Percentiles rank a stretch among this genome's conserved stretches.
These are phyloP conservation scores for Axinella damicornis DNA, from an alignment of 37 sponge, comb jelly and placozoan species.

Conservation along the genomic window DNA sequence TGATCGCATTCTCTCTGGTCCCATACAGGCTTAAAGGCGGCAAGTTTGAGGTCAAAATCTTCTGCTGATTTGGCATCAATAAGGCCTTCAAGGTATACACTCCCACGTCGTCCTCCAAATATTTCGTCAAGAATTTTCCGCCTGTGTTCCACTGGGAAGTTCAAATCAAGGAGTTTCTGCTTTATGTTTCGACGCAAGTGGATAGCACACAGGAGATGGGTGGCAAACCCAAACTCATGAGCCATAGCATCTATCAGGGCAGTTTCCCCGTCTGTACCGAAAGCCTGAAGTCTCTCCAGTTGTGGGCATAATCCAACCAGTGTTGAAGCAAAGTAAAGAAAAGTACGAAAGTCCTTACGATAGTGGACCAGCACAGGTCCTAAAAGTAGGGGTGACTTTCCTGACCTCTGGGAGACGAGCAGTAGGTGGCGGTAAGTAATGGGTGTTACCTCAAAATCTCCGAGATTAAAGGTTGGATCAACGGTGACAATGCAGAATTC, in stretches of 20 bases:
- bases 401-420: slow-evolving; percentile 35
- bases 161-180: slow-evolving; percentile 12
- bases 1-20: background rate
- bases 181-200: slow-evolving; percentile 42
- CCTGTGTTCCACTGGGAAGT: slow-evolving; percentile 4
- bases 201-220: slow-evolving; percentile 42
- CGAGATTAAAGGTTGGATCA: slow-evolving; percentile 62
- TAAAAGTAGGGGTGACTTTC: slow-evolving; percentile 43
- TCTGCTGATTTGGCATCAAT: no score
- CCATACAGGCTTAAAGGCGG: background rate
- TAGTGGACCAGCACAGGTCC: slow-evolving; percentile 57
- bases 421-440: slow-evolving; percentile 59
- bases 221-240: slow-evolving; percentile 64
- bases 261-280: slow-evolving; percentile 62
- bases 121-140: slow-evolving; percentile 51
- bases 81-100: slow-evolving; percentile 35
- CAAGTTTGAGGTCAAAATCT: slow-evolving; percentile 23
- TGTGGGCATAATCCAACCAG: slow-evolving; percentile 54
- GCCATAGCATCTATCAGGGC: slow-evolving; percentile 48
- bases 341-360: slow-evolving; percentile 45
- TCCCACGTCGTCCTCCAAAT: slow-evolving; percentile 47
- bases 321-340: slow-evolving; percentile 70
- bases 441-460: slow-evolving; percentile 66
- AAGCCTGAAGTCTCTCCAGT: no score
- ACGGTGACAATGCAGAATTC: slow-evolving; percentile 53